A percentile compares a stretch with the other conserved stretches of the same genome.
phyloP scores from a whole-genome alignment of 2,797 vertebrate species.

The Takifugu ocellatus region DNA sequence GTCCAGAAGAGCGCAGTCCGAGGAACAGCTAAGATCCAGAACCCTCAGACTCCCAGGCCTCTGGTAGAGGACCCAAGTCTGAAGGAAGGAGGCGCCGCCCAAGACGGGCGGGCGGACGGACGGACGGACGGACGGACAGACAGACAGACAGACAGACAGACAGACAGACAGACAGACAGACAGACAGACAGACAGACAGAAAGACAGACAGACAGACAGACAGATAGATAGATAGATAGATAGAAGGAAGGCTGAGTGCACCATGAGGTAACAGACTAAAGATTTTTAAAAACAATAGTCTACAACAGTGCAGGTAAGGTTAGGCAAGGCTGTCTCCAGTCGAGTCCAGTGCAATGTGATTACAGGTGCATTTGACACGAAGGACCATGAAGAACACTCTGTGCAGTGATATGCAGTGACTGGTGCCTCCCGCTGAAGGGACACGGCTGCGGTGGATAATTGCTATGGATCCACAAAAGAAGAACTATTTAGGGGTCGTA shows the following conservation, averaged over 20 bases:
- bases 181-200: no score
- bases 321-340: conserved; percentile 22
- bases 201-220: background rate
- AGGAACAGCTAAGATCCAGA: no score
- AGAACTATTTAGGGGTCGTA: conserved; percentile 2
- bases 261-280: conserved; percentile 1
- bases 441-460: conserved; percentile 32
- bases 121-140: no score
- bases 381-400: conserved; percentile 31
- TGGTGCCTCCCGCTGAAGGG: conserved; percentile 35
- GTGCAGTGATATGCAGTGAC: conserved; percentile 22
- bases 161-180: no score
- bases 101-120: no score
- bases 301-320: conserved; percentile 20
- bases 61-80: no score
- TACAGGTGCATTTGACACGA: conserved; percentile 38
- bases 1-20: no score
- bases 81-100: no score
- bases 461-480: conserved; percentile 13
- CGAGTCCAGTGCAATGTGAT: conserved; percentile 36
- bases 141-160: no score
- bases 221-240: background rate
- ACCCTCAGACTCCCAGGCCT: no score
- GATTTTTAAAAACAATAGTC: background rate
- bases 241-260: background rate